phyloP scores from a whole-genome alignment of 1,140 invertebrate genomes.

The Polyergus mexicanus region DNA sequence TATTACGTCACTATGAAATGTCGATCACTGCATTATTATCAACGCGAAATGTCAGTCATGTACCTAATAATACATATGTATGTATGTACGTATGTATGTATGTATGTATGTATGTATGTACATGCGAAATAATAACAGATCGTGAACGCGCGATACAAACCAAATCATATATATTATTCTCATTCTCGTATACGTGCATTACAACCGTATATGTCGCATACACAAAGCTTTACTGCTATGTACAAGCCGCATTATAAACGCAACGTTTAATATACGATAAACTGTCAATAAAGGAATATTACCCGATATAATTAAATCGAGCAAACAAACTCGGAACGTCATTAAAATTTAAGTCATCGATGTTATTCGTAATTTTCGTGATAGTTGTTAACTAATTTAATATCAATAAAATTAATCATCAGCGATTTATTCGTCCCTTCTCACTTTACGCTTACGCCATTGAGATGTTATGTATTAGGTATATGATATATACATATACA shows the following conservation, averaged over 20 bases:
- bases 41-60: conserved; percentile 11
- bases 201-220: background rate
- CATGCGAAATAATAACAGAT: background rate
- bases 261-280: conserved; percentile 33
- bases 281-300: conserved; percentile 44
- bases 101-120: background rate
- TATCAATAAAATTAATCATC: conserved; percentile 9
- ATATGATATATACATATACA: too few relatives aligned
- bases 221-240: conserved; percentile 13
- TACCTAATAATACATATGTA: conserved; percentile 17
- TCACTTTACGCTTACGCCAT: background rate
- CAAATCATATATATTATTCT: background rate
- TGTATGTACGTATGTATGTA: conserved; percentile 3
- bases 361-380: background rate
- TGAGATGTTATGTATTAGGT: background rate
- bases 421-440: background rate
- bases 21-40: conserved; percentile 11
- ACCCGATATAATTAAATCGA: conserved; percentile 30
- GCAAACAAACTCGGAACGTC: background rate
- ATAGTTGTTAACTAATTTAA: background rate
- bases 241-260: background rate
- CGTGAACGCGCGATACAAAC: background rate
- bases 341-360: conserved; percentile 23
- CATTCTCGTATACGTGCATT: background rate
- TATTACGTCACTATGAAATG: background rate